Evolutionary conservation across 2,113 vertebrate genomes (phyloP).

Genomic region (Athene cunicularia): DNA sequence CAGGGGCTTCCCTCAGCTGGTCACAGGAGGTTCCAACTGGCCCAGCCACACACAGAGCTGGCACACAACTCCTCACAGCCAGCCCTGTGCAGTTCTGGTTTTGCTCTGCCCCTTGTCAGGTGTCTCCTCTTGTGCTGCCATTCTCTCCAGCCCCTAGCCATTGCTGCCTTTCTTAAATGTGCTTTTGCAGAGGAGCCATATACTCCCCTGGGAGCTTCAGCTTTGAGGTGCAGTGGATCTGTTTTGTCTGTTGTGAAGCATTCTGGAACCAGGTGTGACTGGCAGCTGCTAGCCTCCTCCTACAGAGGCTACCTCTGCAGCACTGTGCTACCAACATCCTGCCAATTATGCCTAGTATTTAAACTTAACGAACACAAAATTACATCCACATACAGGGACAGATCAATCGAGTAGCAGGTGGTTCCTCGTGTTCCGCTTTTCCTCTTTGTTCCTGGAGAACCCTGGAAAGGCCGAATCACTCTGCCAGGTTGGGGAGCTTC

Average conservation of each 20-base stretch:
- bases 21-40: background rate
- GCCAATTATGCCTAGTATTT: too few species aligned
- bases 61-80: rapidly evolving
- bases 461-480: background rate
- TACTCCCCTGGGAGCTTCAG: background rate
- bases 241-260: background rate
- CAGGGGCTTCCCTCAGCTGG: background rate
- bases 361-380: background rate
- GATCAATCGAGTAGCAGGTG: rapidly evolving
- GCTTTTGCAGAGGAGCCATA: background rate
- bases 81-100: background rate
- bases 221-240: background rate
- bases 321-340: background rate
- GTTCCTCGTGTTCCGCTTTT: background rate
- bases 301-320: background rate
- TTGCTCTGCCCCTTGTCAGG: background rate
- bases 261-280: background rate
- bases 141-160: background rate
- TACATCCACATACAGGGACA: background rate
- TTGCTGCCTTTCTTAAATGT: background rate
- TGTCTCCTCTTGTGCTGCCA: rapidly evolving
- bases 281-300: background rate
- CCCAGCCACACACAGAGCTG: background rate
- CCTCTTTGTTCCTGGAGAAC: background rate
- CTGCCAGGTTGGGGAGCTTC: background rate